phyloP scores from a whole-genome alignment of 2,113 vertebrate genomes.

The Carassius gibelio region DNA sequence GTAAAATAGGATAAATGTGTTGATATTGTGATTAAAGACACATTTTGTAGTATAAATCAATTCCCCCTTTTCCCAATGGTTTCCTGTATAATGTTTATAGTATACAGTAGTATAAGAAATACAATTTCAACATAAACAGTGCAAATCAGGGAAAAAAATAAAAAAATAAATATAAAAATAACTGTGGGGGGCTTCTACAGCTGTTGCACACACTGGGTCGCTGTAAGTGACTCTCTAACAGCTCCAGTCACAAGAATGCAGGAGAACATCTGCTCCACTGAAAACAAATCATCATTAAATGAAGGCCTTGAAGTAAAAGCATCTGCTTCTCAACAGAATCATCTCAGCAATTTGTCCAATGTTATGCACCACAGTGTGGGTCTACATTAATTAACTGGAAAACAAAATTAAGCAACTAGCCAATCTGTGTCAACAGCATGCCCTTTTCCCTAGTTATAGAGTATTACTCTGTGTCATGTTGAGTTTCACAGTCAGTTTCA shows the following conservation, averaged over 20 bases:
- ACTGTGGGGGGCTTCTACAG: neutral
- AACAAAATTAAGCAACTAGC: conserved; percentile 33
- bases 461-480: neutral
- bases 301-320: conserved; percentile 37
- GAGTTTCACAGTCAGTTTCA: neutral
- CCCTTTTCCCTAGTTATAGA: neutral
- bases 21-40: too few species aligned
- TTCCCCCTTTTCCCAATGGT: too few species aligned
- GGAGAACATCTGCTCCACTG: conserved; percentile 46
- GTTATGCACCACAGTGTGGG: conserved; percentile 19
- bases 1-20: too few species aligned
- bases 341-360: conserved; percentile 45
- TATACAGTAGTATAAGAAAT: neutral
- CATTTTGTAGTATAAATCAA: too few species aligned
- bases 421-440: conserved; percentile 22
- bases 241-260: neutral
- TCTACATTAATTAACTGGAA: conserved; percentile 32
- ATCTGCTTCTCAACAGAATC: conserved; percentile 5
- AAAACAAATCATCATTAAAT: conserved; percentile 41
- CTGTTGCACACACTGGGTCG: neutral
- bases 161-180: neutral
- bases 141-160: neutral
- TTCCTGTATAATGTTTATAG: too few species aligned
- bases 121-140: neutral
- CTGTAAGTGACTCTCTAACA: conserved; percentile 12